phyloP scores from a whole-genome alignment of 35 echinoderm and acorn worm species.

The Eucidaris tribuloides region DNA sequence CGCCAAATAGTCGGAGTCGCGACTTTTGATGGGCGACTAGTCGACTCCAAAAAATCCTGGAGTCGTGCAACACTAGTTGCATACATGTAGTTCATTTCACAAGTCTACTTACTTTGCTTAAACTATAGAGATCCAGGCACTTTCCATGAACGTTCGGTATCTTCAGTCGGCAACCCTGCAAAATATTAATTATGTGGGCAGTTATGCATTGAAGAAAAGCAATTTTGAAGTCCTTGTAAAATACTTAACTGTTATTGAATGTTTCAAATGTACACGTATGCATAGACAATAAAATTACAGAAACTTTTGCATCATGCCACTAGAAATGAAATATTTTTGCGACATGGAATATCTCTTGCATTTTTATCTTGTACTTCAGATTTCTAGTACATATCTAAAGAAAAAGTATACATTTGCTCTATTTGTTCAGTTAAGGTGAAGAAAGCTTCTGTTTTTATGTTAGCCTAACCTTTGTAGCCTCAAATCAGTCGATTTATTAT shows the following conservation, averaged over 20 bases:
- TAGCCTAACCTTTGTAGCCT: neutral
- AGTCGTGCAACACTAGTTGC: no score
- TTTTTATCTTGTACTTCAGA: no score
- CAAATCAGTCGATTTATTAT: neutral
- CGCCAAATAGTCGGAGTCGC: no score
- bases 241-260: neutral
- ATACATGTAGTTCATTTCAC: no score
- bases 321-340: neutral
- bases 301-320: neutral
- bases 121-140: slow-evolving; percentile 78
- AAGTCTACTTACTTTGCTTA: slow-evolving; percentile 63
- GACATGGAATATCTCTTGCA: no score
- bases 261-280: neutral
- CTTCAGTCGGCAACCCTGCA: slow-evolving; percentile 78
- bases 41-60: no score
- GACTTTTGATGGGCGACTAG: no score
- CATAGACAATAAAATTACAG: neutral
- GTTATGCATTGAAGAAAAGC: neutral
- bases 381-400: no score
- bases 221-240: neutral
- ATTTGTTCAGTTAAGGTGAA: neutral
- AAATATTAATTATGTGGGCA: neutral
- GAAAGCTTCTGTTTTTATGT: neutral
- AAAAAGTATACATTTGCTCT: neutral
- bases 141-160: slow-evolving; percentile 84